These are phyloP conservation scores for Crioceris asparagi DNA, from an alignment of 2,888 invertebrate genomes.

Conservation along the genomic window DNA sequence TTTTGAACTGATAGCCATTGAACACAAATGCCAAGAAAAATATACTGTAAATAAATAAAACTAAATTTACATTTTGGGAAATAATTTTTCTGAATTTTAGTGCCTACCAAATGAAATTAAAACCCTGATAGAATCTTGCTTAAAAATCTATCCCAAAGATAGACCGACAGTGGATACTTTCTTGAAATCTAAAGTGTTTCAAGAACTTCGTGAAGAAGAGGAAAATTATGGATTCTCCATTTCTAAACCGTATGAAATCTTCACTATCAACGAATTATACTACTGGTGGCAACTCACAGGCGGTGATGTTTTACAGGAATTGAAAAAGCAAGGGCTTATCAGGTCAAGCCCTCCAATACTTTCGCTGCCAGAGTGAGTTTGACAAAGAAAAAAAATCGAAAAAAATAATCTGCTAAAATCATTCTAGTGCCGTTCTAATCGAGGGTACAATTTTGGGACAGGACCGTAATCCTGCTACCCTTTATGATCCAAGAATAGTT, in stretches of 20 bases:
- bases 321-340: constrained; percentile 84
- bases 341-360: constrained; percentile 75
- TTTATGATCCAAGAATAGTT: constrained; percentile 63
- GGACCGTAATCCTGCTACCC: constrained; percentile 59
- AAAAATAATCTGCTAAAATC: not conserved
- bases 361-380: constrained; percentile 61
- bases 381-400: not conserved
- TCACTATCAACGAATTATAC: constrained; percentile 71
- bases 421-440: constrained; percentile 64
- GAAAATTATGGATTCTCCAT: not conserved
- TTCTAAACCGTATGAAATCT: constrained; percentile 27
- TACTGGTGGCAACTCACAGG: constrained; percentile 95
- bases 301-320: constrained; percentile 81
- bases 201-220: constrained; percentile 26
- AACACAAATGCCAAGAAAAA: constrained; percentile 58
- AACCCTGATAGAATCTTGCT: constrained; percentile 57
- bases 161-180: constrained; percentile 53
- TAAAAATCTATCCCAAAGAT: constrained; percentile 54
- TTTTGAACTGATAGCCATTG: constrained; percentile 64
- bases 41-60: constrained; percentile 44
- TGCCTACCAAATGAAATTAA: constrained; percentile 47
- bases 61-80: not conserved
- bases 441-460: constrained; percentile 78
- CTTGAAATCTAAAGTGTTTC: constrained; percentile 44
- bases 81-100: constrained; percentile 35